phyloP scores from a whole-genome alignment of 2,888 invertebrate genomes.

The Megastigmus dorsalis region DNA sequence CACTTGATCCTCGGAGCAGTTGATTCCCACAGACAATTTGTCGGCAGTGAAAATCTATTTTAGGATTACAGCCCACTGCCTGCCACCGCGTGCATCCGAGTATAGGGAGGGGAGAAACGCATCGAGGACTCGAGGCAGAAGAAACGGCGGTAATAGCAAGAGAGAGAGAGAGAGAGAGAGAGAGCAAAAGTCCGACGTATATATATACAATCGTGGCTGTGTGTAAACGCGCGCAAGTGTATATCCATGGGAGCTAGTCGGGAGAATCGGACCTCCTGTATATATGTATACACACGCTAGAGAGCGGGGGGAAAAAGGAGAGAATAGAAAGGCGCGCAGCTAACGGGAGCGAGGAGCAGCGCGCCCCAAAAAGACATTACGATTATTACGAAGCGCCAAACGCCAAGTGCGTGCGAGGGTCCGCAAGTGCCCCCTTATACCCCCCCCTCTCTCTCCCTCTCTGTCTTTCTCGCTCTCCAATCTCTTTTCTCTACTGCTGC shows the following conservation, averaged over 20 bases:
- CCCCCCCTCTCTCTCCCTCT: conserved; percentile 59
- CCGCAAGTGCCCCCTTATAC: too few species aligned
- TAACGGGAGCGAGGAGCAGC: too few species aligned
- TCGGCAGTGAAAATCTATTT: conserved; percentile 66
- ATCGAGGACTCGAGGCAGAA: too few species aligned
- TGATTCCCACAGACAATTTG: conserved; percentile 64
- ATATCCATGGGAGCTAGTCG: neutral
- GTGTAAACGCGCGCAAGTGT: neutral
- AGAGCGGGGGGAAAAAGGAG: neutral
- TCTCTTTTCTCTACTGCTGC: conserved; percentile 16
- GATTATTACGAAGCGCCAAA: conserved; percentile 71
- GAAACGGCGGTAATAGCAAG: too few species aligned
- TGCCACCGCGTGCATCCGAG: too few species aligned
- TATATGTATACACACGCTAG: too few species aligned
- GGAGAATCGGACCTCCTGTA: conserved; percentile 5
- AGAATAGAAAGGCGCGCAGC: neutral
- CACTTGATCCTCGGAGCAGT: conserved; percentile 45
- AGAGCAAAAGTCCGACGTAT: conserved; percentile 25
- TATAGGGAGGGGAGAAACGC: too few species aligned
- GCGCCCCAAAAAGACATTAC: conserved; percentile 71
- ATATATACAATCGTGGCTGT: too few species aligned
- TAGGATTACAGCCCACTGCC: conserved; percentile 62
- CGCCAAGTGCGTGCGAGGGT: conserved; percentile 60
- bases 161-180: too few species aligned
- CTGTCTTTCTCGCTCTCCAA: conserved; percentile 34